A percentile compares a stretch with the other conserved stretches of the same genome.
Conservation (phyloP, 2,888 invertebrate species). For the Drosophila gaucha region DNA sequence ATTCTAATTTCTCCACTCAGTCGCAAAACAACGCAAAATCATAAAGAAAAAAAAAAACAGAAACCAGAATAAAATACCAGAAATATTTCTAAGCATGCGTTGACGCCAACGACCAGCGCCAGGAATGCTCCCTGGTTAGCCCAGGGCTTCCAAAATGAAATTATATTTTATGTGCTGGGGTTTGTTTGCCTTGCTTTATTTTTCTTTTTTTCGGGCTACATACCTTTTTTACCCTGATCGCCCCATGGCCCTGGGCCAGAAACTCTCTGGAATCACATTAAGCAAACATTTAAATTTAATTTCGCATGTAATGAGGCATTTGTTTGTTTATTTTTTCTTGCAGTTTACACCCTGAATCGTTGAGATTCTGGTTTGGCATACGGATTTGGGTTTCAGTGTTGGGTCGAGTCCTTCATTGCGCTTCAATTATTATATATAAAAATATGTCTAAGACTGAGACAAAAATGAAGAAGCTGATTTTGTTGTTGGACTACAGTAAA, state of each 20-base stretch:
- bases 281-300: slow-evolving; percentile 84
- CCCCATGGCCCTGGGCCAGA: slow-evolving; percentile 46
- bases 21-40: slow-evolving; percentile 35
- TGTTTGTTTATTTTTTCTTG: slow-evolving; percentile 76
- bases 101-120: slow-evolving; percentile 35
- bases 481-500: not conserved
- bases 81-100: slow-evolving; percentile 78
- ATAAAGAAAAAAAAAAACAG: slow-evolving; percentile 15
- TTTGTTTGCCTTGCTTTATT: slow-evolving; percentile 57
- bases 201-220: slow-evolving; percentile 31
- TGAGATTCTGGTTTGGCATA: slow-evolving; percentile 32
- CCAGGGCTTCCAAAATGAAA: slow-evolving; percentile 76
- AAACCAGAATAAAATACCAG: slow-evolving; percentile 61
- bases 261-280: slow-evolving; percentile 73
- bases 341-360: slow-evolving; percentile 56
- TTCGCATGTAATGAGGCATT: slow-evolving; percentile 83
- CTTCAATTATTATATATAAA: slow-evolving; percentile 26
- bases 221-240: slow-evolving; percentile 52
- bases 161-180: slow-evolving; percentile 78
- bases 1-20: slow-evolving; percentile 73
- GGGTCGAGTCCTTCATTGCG: slow-evolving; percentile 26
- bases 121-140: slow-evolving; percentile 65
- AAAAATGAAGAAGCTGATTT: not conserved
- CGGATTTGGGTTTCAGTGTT: slow-evolving; percentile 8
- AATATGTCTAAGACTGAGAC: not conserved